Percentiles rank a stretch among this genome's conserved stretches.
These are phyloP conservation scores for human DNA, from an alignment of 2,113 vertebrate genomes.

Conservation along the genomic window DNA sequence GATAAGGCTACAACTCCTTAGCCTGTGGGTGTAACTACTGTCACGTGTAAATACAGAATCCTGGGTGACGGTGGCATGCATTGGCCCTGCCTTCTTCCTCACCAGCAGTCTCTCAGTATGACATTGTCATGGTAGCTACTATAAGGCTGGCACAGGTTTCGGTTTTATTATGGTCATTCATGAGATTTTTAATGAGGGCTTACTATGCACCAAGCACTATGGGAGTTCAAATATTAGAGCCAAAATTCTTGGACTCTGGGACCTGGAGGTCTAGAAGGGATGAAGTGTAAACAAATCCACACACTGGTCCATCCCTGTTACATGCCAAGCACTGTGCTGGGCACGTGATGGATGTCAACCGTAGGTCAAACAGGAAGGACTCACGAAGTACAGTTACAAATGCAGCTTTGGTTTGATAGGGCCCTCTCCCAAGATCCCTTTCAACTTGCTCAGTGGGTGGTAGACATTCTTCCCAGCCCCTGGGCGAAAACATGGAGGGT, in stretches of 20 bases:
- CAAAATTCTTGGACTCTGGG: not conserved
- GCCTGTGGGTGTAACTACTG: not conserved
- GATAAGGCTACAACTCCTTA: not conserved
- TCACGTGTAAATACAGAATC: not conserved
- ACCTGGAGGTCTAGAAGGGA: not conserved
- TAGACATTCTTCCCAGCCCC: not conserved
- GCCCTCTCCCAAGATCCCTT: not conserved
- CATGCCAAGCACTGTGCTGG: not conserved
- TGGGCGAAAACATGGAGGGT: not conserved
- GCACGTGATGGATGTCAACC: too few relatives aligned
- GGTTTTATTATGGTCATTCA: not conserved
- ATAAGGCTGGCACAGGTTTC: not conserved
- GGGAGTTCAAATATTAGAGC: not conserved
- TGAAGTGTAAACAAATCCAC: not conserved
- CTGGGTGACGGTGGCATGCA: not conserved
- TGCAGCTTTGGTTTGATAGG: not conserved
- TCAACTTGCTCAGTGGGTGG: not conserved
- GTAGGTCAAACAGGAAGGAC: not conserved
- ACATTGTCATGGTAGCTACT: not conserved
- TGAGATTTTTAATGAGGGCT: not conserved
- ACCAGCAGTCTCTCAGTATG: not conserved
- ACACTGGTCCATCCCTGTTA: rapidly evolving
- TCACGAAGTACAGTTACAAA: not conserved
- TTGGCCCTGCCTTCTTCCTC: not conserved
- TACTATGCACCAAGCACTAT: not conserved